Percentiles rank a stretch among this genome's conserved stretches.
These are phyloP conservation scores for Caenorhabditis japonica DNA, from an alignment of 2,888 invertebrate species.

Conservation along the genomic window DNA sequence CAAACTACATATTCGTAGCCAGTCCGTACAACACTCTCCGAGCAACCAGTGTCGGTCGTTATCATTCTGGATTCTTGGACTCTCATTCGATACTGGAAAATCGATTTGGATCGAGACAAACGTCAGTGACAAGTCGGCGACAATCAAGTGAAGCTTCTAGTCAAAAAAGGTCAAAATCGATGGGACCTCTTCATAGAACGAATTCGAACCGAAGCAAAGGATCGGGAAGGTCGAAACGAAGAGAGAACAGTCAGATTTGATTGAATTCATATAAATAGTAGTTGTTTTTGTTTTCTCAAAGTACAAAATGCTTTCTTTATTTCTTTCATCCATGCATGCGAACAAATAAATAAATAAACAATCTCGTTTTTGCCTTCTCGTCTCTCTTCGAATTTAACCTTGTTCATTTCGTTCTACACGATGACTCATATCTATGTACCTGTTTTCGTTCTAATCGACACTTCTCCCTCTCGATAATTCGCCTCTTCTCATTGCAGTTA, in stretches of 20 bases:
- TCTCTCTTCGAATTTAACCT: conserved; percentile 1
- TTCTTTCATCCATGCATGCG: neutral
- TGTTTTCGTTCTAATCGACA: neutral
- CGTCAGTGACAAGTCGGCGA: conserved; percentile 50
- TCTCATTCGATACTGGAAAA: conserved; percentile 54
- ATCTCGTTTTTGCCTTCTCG: neutral
- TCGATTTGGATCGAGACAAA: conserved; percentile 38
- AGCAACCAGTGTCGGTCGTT: conserved; percentile 63
- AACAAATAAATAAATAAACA: conserved; percentile 27
- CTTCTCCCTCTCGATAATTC: conserved; percentile 11
- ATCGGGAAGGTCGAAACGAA: conserved; percentile 50
- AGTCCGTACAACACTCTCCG: conserved; percentile 77
- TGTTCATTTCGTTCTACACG: conserved; percentile 22
- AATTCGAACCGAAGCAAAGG: conserved; percentile 53
- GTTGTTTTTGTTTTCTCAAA: no score
- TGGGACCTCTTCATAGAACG: conserved; percentile 64
- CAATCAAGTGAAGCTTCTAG: conserved; percentile 54
- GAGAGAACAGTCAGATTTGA: conserved; percentile 66
- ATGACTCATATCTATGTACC: conserved; percentile 42
- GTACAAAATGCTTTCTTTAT: neutral
- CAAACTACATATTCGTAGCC: conserved; percentile 71
- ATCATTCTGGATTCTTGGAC: conserved; percentile 56
- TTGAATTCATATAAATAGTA: no score
- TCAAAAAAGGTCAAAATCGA: conserved; percentile 62
- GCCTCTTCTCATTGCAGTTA: conserved; percentile 17